Evolutionary conservation across 2,888 invertebrate genomes (phyloP).

Genomic region (Tridacna gigas): DNA sequence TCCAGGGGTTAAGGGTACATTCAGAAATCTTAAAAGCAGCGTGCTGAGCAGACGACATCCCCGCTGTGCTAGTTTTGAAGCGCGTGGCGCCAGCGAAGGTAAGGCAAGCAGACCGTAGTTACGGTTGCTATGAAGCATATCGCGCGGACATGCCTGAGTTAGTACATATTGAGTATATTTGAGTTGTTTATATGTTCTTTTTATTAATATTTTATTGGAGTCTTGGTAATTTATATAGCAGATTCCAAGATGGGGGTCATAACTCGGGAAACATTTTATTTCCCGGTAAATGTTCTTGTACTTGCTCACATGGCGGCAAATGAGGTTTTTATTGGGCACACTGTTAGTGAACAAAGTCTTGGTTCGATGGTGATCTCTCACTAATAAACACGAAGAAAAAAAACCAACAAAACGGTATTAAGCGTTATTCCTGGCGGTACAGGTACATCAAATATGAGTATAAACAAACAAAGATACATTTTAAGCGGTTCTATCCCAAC

Average conservation of each 20-base stretch:
- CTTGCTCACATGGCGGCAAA: constrained; percentile 28
- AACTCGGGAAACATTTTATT: constrained; percentile 23
- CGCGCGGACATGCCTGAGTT: constrained; percentile 57
- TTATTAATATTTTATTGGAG: constrained; percentile 59
- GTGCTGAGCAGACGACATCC: constrained; percentile 61
- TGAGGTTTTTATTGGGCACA: constrained; percentile 15
- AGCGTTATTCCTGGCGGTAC: too few relatives aligned
- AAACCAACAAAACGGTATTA: too few relatives aligned
- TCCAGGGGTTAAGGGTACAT: too few relatives aligned
- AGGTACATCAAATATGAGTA: too few relatives aligned
- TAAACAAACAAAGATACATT: too few relatives aligned
- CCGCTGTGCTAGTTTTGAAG: constrained; percentile 55
- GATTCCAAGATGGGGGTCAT: constrained; percentile 29
- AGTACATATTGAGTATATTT: constrained; percentile 61
- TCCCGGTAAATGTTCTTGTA: constrained; percentile 25
- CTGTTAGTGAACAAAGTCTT: not conserved
- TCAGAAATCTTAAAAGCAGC: not conserved
- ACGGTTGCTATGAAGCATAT: constrained; percentile 53
- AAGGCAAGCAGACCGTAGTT: constrained; percentile 43
- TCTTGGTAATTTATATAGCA: constrained; percentile 52
- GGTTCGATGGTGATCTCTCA: too few relatives aligned
- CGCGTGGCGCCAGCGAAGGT: constrained; percentile 58
- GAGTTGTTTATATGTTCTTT: constrained; percentile 45
- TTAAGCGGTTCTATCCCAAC: too few relatives aligned
- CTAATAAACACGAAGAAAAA: too few relatives aligned